Conservation (phyloP, 2,113 vertebrate species). For the Ancistrus triradiatus region DNA sequence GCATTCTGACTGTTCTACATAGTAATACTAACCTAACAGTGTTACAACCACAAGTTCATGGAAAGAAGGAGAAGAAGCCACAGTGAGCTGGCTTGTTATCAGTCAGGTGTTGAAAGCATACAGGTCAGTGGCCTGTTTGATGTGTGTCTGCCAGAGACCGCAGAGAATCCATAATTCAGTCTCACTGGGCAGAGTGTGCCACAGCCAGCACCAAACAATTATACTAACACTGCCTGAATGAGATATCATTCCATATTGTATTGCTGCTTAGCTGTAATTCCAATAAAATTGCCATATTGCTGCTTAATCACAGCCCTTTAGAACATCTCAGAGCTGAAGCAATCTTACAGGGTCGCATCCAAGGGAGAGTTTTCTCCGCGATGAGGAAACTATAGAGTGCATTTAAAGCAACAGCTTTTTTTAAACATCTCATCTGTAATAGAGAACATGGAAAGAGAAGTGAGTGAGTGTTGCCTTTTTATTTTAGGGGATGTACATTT, state of each 20-base stretch:
- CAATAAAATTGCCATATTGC: neutral
- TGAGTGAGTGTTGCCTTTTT: neutral
- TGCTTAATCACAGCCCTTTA: neutral
- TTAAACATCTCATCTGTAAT: conserved; percentile 1
- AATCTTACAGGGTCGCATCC: neutral
- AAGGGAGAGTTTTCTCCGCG: neutral
- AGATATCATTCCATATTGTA: conserved; percentile 1
- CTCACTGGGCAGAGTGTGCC: conserved; percentile 12
- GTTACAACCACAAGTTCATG: conserved; percentile 27
- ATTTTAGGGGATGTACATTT: no score
- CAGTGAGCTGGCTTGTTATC: conserved; percentile 62
- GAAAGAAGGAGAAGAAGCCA: conserved; percentile 37
- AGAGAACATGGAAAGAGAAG: neutral
- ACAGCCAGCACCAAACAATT: conserved; percentile 38
- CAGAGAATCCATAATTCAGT: conserved; percentile 29
- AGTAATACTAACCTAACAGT: conserved; percentile 31
- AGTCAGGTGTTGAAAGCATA: conserved; percentile 61
- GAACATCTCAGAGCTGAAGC: neutral
- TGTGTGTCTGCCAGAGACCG: conserved; percentile 32
- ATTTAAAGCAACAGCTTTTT: neutral
- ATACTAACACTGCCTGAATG: conserved; percentile 16
- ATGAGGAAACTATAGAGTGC: conserved; percentile 4
- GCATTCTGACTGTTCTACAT: conserved; percentile 31
- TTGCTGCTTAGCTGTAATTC: neutral
- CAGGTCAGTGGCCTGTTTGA: conserved; percentile 63